Conservation (phyloP, 2,888 invertebrate species). For the Drosophila cracens region DNA sequence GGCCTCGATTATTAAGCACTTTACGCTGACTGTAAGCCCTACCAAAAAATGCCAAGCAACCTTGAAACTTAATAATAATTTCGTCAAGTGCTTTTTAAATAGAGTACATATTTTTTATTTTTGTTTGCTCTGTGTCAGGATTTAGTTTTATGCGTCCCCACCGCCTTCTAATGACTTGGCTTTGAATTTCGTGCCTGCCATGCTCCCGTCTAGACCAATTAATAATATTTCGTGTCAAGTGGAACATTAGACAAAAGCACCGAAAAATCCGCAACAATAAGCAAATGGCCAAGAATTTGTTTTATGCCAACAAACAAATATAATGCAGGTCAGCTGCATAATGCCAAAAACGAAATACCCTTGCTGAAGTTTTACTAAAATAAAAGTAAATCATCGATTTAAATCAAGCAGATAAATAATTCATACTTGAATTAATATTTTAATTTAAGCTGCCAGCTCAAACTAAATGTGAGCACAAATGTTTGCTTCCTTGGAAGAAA, state of each 20-base stretch:
- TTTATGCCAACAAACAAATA: constrained; percentile 19
- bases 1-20: constrained; percentile 11
- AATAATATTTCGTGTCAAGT: constrained; percentile 76
- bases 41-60: not conserved
- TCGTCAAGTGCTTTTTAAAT: constrained; percentile 12
- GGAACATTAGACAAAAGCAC: constrained; percentile 54
- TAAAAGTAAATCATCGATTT: not conserved
- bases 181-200: constrained; percentile 37
- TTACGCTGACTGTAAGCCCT: constrained; percentile 4
- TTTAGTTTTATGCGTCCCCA: constrained; percentile 24
- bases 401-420: not conserved
- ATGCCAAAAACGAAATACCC: constrained; percentile 7
- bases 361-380: not conserved
- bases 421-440: not conserved
- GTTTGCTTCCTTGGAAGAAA: not conserved
- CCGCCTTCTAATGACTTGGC: constrained; percentile 25
- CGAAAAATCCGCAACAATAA: constrained; percentile 49
- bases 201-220: constrained; percentile 70
- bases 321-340: not conserved
- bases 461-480: not conserved
- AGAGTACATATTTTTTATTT: constrained; percentile 1
- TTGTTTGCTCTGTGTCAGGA: not conserved
- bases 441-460: not conserved
- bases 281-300: constrained; percentile 45
- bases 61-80: constrained; percentile 6